Base-by-base conservation (phyloP, 2,888 invertebrate species). In the Tribolium freemani region DNA sequence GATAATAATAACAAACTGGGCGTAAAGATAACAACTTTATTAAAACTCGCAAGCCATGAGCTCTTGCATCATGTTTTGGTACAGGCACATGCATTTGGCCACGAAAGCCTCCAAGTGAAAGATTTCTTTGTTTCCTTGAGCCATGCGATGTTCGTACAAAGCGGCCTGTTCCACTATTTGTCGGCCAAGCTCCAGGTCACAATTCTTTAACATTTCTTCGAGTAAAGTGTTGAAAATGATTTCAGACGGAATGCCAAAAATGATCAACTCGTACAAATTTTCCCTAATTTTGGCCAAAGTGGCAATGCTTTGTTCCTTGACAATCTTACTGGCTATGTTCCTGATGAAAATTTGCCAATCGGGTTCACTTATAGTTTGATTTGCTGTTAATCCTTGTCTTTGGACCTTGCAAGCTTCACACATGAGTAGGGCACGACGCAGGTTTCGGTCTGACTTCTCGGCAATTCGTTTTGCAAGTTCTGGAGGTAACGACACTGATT, bases 21-120 rank as follows among this genome's bases (percentile, higher is more conserved):
- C n/a, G n/a, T n/a, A n/a, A n/a, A n/a, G n/a, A n/a, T n/a, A 26
- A 3, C 5, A 26, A 26, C 26, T 26, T 26, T 26, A 11, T 48
- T 66, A 66, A 44, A 89, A 89, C 57, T 88, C 89, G 81, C 88
- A 91, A 66, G 88, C 90, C 77, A 93, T 83, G 16, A 90, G 90
- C 80, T 93, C 92, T 84, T 95, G 94, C 84, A 96, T 90, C 84
- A 94, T 97, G 80, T 93, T 92, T 83, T 96, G 95, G 84, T 97
- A 98, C 78, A 96, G 92, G 38, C 93, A 91, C 99, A 99, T 99
- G 85, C 98, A 98, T 80, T 95, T 94, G 0, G 97, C 97, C 56
- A 98, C 93, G 88, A 99, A 99, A 1, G 98, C 98, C 87, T 99
- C 99, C 63, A 99, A 88, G 86, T 99, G 99, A 83, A 97, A 98